phyloP scores from a whole-genome alignment of 2,797 vertebrate species.

The Gymnothorax reevesii region DNA sequence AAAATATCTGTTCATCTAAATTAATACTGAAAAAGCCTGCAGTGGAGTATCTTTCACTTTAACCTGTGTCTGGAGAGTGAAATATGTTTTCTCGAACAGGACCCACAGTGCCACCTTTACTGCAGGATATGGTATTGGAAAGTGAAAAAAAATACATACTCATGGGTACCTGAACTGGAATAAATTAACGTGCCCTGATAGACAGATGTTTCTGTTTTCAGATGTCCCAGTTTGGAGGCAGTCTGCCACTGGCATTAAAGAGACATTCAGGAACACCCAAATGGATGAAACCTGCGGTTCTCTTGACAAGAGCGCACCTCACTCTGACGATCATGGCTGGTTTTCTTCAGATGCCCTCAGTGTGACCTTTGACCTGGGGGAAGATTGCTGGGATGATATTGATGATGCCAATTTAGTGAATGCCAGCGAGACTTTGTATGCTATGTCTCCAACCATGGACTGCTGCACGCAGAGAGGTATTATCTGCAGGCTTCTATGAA shows the following conservation, averaged over 20 bases:
- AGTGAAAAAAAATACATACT: neutral
- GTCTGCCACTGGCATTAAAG: constrained; percentile 48
- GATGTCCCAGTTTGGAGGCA: constrained; percentile 55
- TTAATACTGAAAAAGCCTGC: neutral
- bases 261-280: constrained; percentile 40
- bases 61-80: neutral
- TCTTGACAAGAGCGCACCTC: constrained; percentile 50
- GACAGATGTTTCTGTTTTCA: constrained; percentile 44
- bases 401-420: constrained; percentile 81
- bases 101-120: neutral
- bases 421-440: constrained; percentile 61
- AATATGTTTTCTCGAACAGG: neutral
- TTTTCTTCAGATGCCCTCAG: constrained; percentile 63
- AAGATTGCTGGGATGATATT: constrained; percentile 87
- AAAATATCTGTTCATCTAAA: constrained; percentile 3
- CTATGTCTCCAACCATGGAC: constrained; percentile 39
- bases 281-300: constrained; percentile 43
- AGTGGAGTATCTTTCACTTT: neutral
- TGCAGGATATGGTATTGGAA: neutral
- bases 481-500: neutral
- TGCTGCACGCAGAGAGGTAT: constrained; percentile 38
- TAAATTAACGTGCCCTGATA: constrained; percentile 11
- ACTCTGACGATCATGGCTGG: constrained; percentile 53
- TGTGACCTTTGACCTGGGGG: constrained; percentile 81
- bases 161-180: neutral